Percentiles rank a stretch among this genome's conserved stretches.
Conservation (phyloP, 2,888 invertebrate species). For the Leucophora obtusa region DNA sequence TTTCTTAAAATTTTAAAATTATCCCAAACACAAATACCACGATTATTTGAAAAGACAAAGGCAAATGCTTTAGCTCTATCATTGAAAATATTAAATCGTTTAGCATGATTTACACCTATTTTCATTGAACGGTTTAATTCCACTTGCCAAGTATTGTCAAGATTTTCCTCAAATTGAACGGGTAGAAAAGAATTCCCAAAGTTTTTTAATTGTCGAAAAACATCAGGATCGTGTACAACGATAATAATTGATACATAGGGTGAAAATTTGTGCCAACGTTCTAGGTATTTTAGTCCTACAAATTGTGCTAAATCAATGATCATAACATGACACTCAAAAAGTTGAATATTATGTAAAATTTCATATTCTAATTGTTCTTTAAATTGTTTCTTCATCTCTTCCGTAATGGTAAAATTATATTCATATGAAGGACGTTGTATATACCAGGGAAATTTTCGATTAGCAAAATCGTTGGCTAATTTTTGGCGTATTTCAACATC, state of each 20-base stretch:
- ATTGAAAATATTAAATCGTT: conserved; percentile 57
- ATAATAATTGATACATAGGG: conserved; percentile 69
- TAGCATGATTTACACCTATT: conserved; percentile 66
- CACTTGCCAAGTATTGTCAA: conserved; percentile 69
- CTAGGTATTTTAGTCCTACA: conserved; percentile 66
- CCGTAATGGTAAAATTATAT: conserved; percentile 62
- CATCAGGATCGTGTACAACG: conserved; percentile 67
- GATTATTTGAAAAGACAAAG: conserved; percentile 70
- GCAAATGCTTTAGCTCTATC: conserved; percentile 67
- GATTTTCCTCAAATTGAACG: conserved; percentile 66
- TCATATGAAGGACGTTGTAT: conserved; percentile 66
- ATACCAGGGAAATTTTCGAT: conserved; percentile 69
- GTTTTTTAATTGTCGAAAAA: conserved; percentile 67
- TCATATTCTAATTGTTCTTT: conserved; percentile 65
- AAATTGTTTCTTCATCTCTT: conserved; percentile 64
- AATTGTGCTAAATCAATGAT: conserved; percentile 69
- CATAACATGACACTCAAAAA: conserved; percentile 69
- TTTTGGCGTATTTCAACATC: conserved; percentile 66
- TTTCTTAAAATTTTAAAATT: conserved; percentile 67
- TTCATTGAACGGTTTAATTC: conserved; percentile 67
- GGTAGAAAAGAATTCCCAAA: conserved; percentile 65
- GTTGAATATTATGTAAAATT: conserved; percentile 67
- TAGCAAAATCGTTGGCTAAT: conserved; percentile 70
- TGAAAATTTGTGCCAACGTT: conserved; percentile 72
- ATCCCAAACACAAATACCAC: conserved; percentile 69